Base-by-base conservation (phyloP, 2,797 vertebrate genomes). In the Scolopax rusticola region DNA sequence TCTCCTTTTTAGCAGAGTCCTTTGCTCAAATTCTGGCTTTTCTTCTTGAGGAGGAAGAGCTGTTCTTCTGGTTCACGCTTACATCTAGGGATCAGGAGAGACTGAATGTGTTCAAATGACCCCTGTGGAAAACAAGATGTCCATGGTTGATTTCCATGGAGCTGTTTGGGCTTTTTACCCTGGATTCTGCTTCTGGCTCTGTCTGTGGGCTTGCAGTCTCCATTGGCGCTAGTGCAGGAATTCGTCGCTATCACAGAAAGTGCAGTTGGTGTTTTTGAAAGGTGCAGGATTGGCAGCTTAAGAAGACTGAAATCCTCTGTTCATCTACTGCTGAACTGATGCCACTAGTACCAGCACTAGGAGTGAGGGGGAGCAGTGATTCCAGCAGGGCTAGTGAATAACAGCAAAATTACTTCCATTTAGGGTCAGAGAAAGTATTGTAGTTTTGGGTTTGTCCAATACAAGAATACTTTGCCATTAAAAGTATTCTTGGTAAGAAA, bases 241-340 rank as follows among this genome's bases (percentile, higher is more conserved):
- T 50, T 87, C 14, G 1, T 60, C 0, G n/a, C 86, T 87, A 50
- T 40, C 81, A 70, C 5, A 77, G 78, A 74, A 85, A 97, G 75
- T 69, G 73, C 50, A 93, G 41, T 92, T 92, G 89, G 84, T 33
- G 2, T 82, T 94, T 95, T 56, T 95, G 85, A 91, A 93, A 96
- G 74, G 80, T 94, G 74, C 68, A 40, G 88, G 78, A 85, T 38
- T 94, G 95, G 82, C 90, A 92, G 74, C 78, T 93, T 70, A 51
- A 95, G 84, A 71, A 74, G 88, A 65, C 81, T 76, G 64, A 94
- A 94, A 83, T 87, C 63, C 87, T 93, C 87, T 90, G 70, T 90
- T 94, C 65, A 23, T 87, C 90, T 80, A 24, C 88, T 78, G 88
- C 88, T 78, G 88, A 92, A 53, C 65, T 85, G 90, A 43, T 83